Base-by-base conservation (phyloP, 2,113 vertebrate genomes). In the Onychostruthus taczanowskii region DNA sequence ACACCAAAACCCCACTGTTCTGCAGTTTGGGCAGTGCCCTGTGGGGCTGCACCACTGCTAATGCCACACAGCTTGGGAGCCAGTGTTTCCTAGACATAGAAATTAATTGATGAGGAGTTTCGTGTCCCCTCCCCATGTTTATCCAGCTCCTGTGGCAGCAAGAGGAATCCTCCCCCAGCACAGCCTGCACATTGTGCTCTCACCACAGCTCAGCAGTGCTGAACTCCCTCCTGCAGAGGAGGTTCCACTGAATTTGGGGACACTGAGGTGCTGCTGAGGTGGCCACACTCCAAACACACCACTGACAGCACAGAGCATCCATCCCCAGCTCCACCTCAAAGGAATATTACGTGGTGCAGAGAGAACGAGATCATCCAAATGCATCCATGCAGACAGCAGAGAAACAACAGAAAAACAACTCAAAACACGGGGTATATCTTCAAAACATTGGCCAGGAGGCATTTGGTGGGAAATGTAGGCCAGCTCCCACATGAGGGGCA, bases 1-100 rank as follows among this genome's bases (percentile, higher is more conserved):
- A 52, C 17, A 11, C 33, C 26, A 1, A 44, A 28, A 8, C 0
- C 11, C 0, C n/a, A 19, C 13, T n/a, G 1, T 21, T 30, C 13
- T 47, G 33, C 67, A 68, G 43, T 30, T 74, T 33, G 14, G 37
- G 33, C 53, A 46, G 20, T 13, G 10, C 31, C 6, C 31, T 24
- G 13, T 21, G 66, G 56, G 33, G 33, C n/a, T 39, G 41, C 4
- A 31, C 26, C 26, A 23, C 35, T 31, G 18, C 12, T 49, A 23
- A 21, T 6, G 8, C 30, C 76, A 31, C 44, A 37, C 1, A 22
- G 8, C 31, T 24, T 24, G 27, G 19, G 27, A 61, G 31, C 12
- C 28, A 43, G 16, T 4, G 33, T 27, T 73, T 2, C 9, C 24
- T 23, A 28, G 37, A n/a, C n/a, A 67, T 2, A 47, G 46, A 64